Conservation (phyloP, 2,113 vertebrate genomes). For the Cochlearius cochlearius region DNA sequence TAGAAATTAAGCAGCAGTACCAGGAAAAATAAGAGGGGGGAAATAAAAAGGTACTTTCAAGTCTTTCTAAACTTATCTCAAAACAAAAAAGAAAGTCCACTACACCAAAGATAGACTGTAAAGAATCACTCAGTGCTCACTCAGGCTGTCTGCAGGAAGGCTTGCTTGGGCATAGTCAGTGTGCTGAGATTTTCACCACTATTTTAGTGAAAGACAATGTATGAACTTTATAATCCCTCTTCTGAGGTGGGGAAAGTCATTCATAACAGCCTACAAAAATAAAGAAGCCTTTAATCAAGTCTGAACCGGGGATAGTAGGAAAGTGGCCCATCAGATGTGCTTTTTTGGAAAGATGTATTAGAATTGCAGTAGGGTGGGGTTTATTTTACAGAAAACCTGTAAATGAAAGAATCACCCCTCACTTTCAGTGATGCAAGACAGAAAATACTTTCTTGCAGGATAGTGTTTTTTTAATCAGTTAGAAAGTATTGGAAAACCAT, state of each 20-base stretch:
- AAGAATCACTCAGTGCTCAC: neutral
- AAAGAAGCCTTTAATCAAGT: neutral
- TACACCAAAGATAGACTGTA: rapidly evolving
- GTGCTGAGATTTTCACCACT: neutral
- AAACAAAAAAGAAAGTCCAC: neutral
- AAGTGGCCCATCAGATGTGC: neutral
- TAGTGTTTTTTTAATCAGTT: neutral
- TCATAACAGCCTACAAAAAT: neutral
- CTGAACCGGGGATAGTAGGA: neutral
- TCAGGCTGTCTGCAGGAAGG: neutral
- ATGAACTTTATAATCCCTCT: neutral
- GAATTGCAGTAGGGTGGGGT: neutral
- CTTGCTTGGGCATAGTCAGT: neutral
- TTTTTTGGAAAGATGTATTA: neutral
- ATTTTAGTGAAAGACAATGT: neutral
- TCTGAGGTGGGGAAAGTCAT: neutral
- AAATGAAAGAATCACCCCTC: neutral
- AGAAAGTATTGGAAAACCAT: neutral
- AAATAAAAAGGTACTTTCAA: neutral
- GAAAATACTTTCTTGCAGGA: neutral
- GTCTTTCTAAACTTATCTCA: neutral
- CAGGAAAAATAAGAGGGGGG: neutral
- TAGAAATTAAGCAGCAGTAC: neutral
- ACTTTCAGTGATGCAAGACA: neutral
- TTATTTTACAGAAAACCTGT: neutral